These are phyloP conservation scores for Agrotis exclamationis DNA, from an alignment of 2,888 invertebrate genomes.

Conservation along the genomic window DNA sequence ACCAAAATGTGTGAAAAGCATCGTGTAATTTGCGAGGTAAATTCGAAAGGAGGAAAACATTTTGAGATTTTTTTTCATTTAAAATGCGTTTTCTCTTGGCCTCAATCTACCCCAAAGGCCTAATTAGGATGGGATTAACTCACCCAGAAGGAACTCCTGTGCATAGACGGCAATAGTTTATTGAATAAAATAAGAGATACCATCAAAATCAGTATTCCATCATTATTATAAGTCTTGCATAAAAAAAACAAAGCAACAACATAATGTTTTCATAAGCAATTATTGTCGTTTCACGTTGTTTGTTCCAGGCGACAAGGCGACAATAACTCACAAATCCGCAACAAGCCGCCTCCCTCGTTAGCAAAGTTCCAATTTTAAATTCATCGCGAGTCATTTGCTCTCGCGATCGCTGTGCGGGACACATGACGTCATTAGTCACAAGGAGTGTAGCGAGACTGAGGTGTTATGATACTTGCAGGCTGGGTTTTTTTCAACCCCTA, in stretches of 20 bases:
- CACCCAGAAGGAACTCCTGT: too few species aligned
- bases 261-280: constrained; percentile 33
- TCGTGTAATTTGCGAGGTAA: too few species aligned
- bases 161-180: rapidly evolving
- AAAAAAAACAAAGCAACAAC: constrained; percentile 10
- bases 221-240: not conserved
- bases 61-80: too few species aligned
- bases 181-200: too few species aligned
- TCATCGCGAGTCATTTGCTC: constrained; percentile 90
- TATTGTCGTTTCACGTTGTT: constrained; percentile 50
- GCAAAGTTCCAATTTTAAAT: constrained; percentile 89
- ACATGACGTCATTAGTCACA: constrained; percentile 90
- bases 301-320: constrained; percentile 67
- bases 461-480: constrained; percentile 72
- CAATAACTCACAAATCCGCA: constrained; percentile 82
- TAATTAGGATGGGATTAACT: too few species aligned
- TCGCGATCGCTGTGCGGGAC: constrained; percentile 88
- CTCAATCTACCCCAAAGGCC: too few species aligned
- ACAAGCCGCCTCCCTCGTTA: constrained; percentile 86
- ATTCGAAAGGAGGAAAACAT: too few species aligned
- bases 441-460: constrained; percentile 53
- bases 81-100: too few species aligned
- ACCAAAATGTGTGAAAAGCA: too few species aligned
- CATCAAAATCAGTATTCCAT: too few species aligned
- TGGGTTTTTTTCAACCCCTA: not conserved